Evolutionary conservation across 2,888 invertebrate species (phyloP), one percentile per base, ranked within the genome.

Genomic region (Thecophora atra): DNA sequence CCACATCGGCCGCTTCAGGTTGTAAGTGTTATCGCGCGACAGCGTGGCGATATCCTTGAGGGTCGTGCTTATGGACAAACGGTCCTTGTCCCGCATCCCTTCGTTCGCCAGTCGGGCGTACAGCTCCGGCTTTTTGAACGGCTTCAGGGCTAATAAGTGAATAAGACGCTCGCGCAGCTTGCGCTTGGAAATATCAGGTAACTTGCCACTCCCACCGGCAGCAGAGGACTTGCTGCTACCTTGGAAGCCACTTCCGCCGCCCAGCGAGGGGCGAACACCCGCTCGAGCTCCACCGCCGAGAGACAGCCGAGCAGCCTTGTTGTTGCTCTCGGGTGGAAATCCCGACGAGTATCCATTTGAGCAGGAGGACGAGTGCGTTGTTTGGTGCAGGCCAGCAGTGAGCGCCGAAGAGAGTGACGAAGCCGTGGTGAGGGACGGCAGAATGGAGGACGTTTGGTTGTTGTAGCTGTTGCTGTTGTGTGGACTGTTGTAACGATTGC

Each of bases 111-210:
- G 89, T 82, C 95, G 92, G 79, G 92, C 89, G 85, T 91, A 92
- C 75, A 98, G 88, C 88, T 98, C 97, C 73, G 94, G 94, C 89
- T 96, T 97, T 88, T 97, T 98, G 88, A 93, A 96, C 77, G 97
- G 94, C 88, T 94, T 93, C 87, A 97, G 88, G 79, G 97, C 98
- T 87, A 98, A 90, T 86, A 97, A 90, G 87, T 98, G 98, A 86
- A 98, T 94, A 85, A 98, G 91, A 87, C 97, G 92, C 89, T 97
- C 97, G 87, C 96, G 83, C 75, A 85, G 95, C 89, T 81, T 90
- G 89, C 86, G 82, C 24, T 83, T 78, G 5, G 86, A 84, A 82
- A 86, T 84, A 83, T 87, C 86, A 4, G 80, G 79, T 72, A 78
- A 78, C 74, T 84, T 84, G 51, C 28, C 28, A 13, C 4, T 26